Evolutionary conservation across 1,140 invertebrate species (phyloP).

Genomic region (Zaprionus inermis): DNA sequence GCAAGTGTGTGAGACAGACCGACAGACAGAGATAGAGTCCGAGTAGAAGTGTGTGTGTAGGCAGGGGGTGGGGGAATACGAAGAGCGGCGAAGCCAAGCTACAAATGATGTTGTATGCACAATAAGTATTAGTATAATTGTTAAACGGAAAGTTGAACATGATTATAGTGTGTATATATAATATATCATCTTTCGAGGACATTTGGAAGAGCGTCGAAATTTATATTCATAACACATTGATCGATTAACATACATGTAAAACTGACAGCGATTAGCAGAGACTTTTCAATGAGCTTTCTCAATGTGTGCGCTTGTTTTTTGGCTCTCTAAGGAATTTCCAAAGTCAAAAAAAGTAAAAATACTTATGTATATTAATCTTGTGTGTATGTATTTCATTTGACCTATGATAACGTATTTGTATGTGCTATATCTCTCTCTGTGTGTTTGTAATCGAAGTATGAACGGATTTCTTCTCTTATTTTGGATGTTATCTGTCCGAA

Average conservation of each 20-base stretch:
- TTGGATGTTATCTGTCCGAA: neutral
- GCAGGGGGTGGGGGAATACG: conserved; percentile 2
- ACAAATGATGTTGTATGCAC: conserved; percentile 44
- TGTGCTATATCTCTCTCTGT: conserved; percentile 1
- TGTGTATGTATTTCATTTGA: neutral
- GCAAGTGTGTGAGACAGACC: neutral
- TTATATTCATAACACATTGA: neutral
- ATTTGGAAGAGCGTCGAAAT: too few species aligned
- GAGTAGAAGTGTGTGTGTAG: neutral
- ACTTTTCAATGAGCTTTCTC: neutral
- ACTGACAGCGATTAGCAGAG: neutral
- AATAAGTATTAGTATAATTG: conserved; percentile 40
- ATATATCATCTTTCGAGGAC: too few species aligned
- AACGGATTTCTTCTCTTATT: neutral
- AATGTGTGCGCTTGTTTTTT: too few species aligned
- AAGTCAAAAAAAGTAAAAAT: neutral
- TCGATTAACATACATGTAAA: neutral
- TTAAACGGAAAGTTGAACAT: conserved; percentile 4
- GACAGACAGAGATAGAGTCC: neutral
- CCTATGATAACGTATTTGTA: neutral
- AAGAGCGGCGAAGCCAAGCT: conserved; percentile 62
- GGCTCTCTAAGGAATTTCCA: neutral
- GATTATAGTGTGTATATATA: too few species aligned
- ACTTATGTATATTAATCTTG: neutral
- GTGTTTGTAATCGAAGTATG: neutral